Percentiles rank a stretch among this genome's conserved stretches.
Evolutionary conservation across 2,113 vertebrate species (phyloP).

Genomic region (Hipposideros armiger): DNA sequence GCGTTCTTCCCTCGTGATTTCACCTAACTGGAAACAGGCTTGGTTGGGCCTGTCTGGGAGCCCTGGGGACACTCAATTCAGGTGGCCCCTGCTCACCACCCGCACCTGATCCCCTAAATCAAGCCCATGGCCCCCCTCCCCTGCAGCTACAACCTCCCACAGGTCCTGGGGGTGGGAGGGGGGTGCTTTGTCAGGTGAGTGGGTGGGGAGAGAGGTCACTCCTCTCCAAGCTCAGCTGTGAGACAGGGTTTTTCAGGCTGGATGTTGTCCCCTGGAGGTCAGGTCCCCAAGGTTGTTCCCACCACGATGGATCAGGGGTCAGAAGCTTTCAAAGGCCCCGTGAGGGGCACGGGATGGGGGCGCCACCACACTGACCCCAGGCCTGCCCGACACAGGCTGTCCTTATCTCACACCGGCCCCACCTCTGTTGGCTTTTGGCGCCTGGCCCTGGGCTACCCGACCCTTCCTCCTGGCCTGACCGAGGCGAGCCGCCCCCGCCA

Average conservation of each 20-base stretch:
- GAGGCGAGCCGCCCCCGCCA: background rate
- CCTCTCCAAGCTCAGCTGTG: background rate
- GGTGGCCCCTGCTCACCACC: background rate
- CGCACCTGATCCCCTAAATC: accelerated
- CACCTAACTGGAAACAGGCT: background rate
- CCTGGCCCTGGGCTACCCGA: background rate
- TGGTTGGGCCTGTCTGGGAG: background rate
- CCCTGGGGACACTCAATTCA: no score
- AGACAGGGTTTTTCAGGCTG: background rate
- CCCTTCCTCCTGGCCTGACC: background rate
- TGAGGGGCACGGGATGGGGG: background rate
- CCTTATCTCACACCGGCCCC: background rate
- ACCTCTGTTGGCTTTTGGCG: background rate
- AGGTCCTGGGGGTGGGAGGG: background rate
- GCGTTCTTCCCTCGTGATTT: background rate
- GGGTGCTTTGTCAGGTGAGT: background rate
- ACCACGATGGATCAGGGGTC: no score
- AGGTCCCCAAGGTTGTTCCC: background rate
- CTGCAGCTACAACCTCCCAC: background rate
- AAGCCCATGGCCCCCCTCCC: background rate
- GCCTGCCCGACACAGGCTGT: background rate
- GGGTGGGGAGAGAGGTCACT: background rate
- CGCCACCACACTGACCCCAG: background rate
- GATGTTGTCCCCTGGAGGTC: background rate
- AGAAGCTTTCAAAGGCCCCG: background rate